phyloP scores from a whole-genome alignment of 2,888 invertebrate genomes.

The Protonemura montana region DNA sequence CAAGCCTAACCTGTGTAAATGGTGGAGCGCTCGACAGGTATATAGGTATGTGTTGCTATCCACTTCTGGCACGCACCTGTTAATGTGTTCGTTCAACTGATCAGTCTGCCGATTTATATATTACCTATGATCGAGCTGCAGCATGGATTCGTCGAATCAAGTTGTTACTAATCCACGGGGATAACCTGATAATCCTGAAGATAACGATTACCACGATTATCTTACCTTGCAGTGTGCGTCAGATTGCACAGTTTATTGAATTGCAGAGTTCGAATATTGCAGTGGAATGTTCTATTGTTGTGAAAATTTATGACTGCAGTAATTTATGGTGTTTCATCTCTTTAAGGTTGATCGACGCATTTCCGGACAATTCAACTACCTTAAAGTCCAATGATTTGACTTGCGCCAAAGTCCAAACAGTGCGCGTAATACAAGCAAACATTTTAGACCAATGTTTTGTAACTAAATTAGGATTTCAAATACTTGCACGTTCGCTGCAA shows the following conservation, averaged over 20 bases:
- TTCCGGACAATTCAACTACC: too few species aligned
- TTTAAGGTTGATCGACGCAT: too few species aligned
- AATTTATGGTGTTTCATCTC: too few species aligned
- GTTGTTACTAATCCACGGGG: not conserved
- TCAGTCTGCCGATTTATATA: not conserved
- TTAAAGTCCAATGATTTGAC: too few species aligned
- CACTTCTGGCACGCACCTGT: not conserved
- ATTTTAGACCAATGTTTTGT: too few species aligned
- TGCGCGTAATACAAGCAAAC: too few species aligned
- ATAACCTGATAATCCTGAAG: not conserved
- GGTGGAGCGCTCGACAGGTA: not conserved
- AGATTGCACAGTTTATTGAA: not conserved
- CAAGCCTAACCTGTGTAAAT: too few species aligned
- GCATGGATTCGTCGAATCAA: not conserved
- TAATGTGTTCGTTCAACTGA: not conserved
- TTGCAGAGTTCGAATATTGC: not conserved
- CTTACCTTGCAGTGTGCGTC: not conserved
- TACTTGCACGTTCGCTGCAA: too few species aligned
- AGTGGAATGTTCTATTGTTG: not conserved
- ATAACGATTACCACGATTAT: not conserved
- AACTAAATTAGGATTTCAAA: too few species aligned
- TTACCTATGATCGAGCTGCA: not conserved
- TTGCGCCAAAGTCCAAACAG: too few species aligned
- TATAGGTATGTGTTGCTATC: not conserved
- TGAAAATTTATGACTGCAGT: not conserved